Evolutionary conservation across 2,113 vertebrate genomes (phyloP).

Genomic region (Sus scrofa): T2T-Sscrofa CM000819.6:2399001-2399500

Average conservation of each 20-base stretch:
- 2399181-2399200: fast-evolving
- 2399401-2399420: not conserved
- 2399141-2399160: fast-evolving
- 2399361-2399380: fast-evolving
- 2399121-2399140: not conserved
- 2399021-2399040: fast-evolving
- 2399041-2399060: not conserved
- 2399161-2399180: fast-evolving
- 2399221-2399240: fast-evolving
- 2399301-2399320: not conserved
- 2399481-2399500: fast-evolving
- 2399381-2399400: fast-evolving
- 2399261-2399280: not conserved
- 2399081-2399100: fast-evolving
- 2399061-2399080: too few species aligned
- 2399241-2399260: not conserved
- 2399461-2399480: fast-evolving
- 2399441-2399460: not conserved
- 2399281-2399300: not conserved
- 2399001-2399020: fast-evolving
- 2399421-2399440: not conserved
- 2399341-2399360: too few species aligned
- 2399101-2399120: fast-evolving
- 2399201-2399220: fast-evolving
- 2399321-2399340: not conserved